Evolutionary conservation across 2,113 vertebrate genomes (phyloP), one percentile per base, ranked within the genome.

Genomic region (Clarias macrocephalus): DNA sequence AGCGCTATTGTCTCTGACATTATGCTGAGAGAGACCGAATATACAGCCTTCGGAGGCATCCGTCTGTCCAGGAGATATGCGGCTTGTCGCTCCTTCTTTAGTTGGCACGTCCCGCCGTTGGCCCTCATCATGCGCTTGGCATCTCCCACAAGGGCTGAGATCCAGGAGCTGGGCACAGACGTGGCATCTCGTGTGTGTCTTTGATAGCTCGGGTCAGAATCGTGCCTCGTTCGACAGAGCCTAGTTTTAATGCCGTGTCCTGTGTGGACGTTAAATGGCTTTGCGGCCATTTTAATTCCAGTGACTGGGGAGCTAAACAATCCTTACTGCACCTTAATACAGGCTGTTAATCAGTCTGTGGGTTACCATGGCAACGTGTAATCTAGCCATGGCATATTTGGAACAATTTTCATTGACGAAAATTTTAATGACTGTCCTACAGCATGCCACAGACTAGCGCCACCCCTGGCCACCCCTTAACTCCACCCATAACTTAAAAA

Each of bases 1-100:
- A 63, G 83, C 63, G 42, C 79, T 80, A 87, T 89, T 91, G 91
- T 92, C 75, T 90, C 66, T 90, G 91, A 91, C 91, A 91, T 91
- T 87, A 89, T 89, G 87, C 89, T 85, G 87, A 84, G 82, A 89
- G 72, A 72, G 66, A 84, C 66, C 72, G 48, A 84, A 84, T 84
- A 84, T 84, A 59, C 83, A 84, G 76, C 62, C 84, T 88, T 87
- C 66, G 56, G 83, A 85, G 80, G 82, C 60, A 72, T 89, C 79
- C 62, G 83, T 88, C 86, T 72, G 86, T 88, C 90, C 87, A 70
- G 65, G 23, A 76, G 68, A 87, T 88, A 85, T 88, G 89, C 86
- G 33, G 62, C 86, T 89, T 85, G 84, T 90, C 79, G 65, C 33
- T 86, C 86, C 65, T 88, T 87, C 76, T 87, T 66, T 88, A 81